Conservation (phyloP, 2,113 vertebrate genomes). For the Elanoides forficatus region DNA sequence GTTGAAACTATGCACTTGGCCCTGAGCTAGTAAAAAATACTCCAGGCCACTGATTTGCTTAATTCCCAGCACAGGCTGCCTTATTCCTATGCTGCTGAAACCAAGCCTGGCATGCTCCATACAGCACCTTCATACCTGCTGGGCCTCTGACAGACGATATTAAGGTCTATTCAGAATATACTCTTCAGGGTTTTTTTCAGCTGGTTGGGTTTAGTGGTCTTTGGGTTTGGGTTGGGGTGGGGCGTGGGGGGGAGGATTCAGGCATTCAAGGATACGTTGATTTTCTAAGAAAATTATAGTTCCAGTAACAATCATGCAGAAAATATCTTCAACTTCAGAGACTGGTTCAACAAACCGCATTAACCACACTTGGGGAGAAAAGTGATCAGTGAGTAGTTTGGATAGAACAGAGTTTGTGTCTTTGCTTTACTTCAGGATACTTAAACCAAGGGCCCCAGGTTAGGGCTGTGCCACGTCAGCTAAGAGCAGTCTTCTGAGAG, state of each 20-base stretch:
- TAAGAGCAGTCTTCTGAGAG: background rate
- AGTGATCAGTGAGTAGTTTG: background rate
- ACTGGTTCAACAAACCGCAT: background rate
- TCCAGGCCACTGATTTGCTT: background rate
- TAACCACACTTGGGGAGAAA: background rate
- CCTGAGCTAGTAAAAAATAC: background rate
- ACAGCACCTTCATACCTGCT: background rate
- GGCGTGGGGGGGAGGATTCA: background rate
- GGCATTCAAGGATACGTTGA: background rate
- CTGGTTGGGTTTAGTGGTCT: background rate
- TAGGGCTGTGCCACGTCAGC: slow-evolving; percentile 3
- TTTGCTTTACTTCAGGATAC: background rate
- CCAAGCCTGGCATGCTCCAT: background rate
- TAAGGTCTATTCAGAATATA: background rate
- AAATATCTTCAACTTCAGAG: background rate
- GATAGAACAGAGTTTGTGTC: background rate
- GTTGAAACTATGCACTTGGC: background rate
- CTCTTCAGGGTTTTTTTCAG: background rate
- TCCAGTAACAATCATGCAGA: background rate
- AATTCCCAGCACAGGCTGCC: background rate
- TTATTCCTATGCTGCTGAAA: background rate
- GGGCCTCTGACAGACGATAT: background rate
- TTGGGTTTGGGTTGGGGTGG: background rate
- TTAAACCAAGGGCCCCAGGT: background rate
- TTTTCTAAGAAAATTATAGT: background rate